A percentile compares a stretch with the other conserved stretches of the same genome.
These are phyloP conservation scores for Trimorus sp. DNA, from an alignment of 2,888 invertebrate genomes.

Conservation along the genomic window DNA sequence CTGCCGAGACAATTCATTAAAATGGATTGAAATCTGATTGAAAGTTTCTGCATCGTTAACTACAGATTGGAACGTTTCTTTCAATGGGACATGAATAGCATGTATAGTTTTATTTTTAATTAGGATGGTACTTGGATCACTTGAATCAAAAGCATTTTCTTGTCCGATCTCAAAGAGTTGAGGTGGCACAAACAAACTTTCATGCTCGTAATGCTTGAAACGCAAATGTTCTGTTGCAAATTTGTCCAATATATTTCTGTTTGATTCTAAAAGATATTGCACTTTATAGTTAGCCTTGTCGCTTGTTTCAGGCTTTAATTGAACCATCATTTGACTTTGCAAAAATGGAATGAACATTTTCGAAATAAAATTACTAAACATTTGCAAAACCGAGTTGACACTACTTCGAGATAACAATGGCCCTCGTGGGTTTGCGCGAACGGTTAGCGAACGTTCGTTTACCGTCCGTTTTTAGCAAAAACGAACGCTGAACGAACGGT, in stretches of 20 bases:
- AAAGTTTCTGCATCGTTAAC: background rate
- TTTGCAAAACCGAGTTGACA: too few species aligned
- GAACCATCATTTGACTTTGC: too few species aligned
- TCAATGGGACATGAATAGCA: constrained; percentile 4
- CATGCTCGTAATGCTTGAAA: background rate
- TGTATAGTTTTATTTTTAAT: background rate
- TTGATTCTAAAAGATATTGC: constrained; percentile 6
- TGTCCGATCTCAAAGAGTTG: background rate
- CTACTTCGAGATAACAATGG: too few species aligned
- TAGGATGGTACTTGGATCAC: background rate
- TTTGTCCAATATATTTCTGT: background rate
- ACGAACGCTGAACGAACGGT: too few species aligned
- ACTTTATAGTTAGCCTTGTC: too few species aligned
- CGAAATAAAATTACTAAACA: too few species aligned
- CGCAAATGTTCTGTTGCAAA: constrained; percentile 1
- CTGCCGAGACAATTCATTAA: constrained; percentile 20
- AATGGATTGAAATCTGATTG: constrained; percentile 8
- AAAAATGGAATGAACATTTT: too few species aligned
- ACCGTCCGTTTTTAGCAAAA: too few species aligned
- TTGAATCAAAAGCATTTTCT: background rate
- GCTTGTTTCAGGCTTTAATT: too few species aligned
- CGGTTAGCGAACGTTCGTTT: too few species aligned
- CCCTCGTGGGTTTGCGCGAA: too few species aligned
- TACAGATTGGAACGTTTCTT: background rate
- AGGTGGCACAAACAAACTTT: too few species aligned